Percentiles rank a stretch among this genome's conserved stretches.
Conservation (phyloP, 2,113 vertebrate species). For the Mola mola region DNA sequence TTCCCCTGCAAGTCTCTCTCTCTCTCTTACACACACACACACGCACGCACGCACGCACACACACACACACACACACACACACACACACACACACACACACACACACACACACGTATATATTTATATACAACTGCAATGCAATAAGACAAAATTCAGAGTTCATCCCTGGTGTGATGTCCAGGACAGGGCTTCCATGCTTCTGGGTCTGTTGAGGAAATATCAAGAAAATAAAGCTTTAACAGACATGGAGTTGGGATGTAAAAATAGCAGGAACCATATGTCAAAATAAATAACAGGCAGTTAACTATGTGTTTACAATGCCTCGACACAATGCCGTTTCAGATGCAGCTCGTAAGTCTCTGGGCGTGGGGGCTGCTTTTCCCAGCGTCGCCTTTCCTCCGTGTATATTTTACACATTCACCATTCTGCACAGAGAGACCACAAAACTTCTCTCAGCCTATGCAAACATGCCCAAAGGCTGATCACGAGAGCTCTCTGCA, state of each 20-base stretch:
- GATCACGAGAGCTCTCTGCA: not conserved
- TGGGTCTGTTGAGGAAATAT: no score
- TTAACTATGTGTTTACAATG: conserved; percentile 1
- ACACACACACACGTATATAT: not conserved
- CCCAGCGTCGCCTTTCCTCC: conserved; percentile 12
- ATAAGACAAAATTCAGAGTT: no score
- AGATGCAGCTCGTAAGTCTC: not conserved
- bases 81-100: not conserved
- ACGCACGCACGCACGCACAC: not conserved
- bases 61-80: not conserved
- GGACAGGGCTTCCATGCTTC: not conserved
- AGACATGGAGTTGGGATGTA: conserved; percentile 10
- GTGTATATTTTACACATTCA: conserved; percentile 19
- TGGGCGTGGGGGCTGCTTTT: conserved; percentile 17
- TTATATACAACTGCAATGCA: not conserved
- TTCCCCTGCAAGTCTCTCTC: conserved; percentile 4
- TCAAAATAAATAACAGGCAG: conserved; percentile 13
- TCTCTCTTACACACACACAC: conserved; percentile 7
- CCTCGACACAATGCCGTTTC: conserved; percentile 10
- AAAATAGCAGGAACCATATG: conserved; percentile 7
- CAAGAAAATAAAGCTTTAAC: conserved; percentile 1
- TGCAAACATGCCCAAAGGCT: conserved; percentile 5
- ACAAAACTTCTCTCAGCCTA: conserved; percentile 17
- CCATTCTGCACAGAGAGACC: conserved; percentile 12
- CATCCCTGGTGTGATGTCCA: not conserved